Evolutionary conservation across 92 coral and sea anemone species (phyloP).

Genomic region (Pocillopora grandis): DNA sequence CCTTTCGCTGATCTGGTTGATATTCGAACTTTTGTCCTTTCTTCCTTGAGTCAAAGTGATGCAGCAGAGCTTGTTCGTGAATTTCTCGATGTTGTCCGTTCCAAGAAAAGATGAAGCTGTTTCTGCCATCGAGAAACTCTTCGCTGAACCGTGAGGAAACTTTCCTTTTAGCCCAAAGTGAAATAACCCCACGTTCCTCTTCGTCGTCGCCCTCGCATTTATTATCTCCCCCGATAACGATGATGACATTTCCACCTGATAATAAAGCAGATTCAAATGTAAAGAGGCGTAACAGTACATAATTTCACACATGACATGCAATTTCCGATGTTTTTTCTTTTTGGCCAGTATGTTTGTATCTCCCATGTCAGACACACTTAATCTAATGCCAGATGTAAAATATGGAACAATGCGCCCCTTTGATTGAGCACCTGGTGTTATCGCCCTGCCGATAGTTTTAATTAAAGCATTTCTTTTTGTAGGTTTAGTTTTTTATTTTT

Average conservation of each 20-base stretch:
- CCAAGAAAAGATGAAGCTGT: conserved; percentile 59
- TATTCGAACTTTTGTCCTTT: conserved; percentile 26
- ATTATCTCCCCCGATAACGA: conserved; percentile 57
- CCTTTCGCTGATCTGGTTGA: neutral
- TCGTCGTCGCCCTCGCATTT: conserved; percentile 49
- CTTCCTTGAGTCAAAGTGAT: conserved; percentile 38
- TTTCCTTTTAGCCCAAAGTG: conserved; percentile 48
- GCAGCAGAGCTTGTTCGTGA: conserved; percentile 45
- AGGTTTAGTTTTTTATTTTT: no score
- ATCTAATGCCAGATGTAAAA: no score
- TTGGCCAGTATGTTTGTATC: neutral
- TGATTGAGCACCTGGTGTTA: no score
- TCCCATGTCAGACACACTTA: no score
- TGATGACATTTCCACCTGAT: conserved; percentile 33
- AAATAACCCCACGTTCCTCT: conserved; percentile 33
- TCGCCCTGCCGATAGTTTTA: no score
- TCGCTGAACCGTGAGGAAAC: conserved; percentile 40
- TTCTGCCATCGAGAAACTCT: conserved; percentile 56
- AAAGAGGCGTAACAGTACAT: neutral
- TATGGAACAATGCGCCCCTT: no score
- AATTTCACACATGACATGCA: no score
- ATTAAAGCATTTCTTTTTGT: no score
- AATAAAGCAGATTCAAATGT: neutral
- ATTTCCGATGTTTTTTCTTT: no score
- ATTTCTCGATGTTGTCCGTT: neutral